A percentile compares a stretch with the other conserved stretches of the same genome.
Conservation (phyloP, 2,888 invertebrate species). For the Tanytarsus gracilentus region DNA sequence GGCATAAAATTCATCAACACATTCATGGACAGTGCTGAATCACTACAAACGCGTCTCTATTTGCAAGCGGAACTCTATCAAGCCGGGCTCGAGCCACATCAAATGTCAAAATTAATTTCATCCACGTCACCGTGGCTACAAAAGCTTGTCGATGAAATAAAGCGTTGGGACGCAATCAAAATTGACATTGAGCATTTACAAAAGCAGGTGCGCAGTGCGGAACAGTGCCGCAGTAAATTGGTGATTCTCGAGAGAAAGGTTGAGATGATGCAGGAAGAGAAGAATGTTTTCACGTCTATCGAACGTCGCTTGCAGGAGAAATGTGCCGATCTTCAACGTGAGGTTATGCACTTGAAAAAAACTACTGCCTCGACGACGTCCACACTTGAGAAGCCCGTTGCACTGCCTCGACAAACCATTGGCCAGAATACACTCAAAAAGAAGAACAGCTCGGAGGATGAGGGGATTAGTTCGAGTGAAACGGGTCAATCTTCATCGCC, state of each 20-base stretch:
- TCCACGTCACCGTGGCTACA: constrained; percentile 56
- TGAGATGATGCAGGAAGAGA: constrained; percentile 70
- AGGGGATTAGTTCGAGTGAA: constrained; percentile 81
- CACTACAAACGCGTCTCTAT: constrained; percentile 67
- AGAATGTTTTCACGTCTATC: constrained; percentile 60
- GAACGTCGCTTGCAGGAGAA: constrained; percentile 67
- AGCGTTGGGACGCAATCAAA: constrained; percentile 65
- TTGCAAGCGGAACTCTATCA: constrained; percentile 78
- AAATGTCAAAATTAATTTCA: constrained; percentile 48
- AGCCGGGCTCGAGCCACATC: constrained; percentile 60
- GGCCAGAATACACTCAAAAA: constrained; percentile 39
- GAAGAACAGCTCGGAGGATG: constrained; percentile 74
- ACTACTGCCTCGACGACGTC: constrained; percentile 34
- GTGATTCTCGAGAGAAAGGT: constrained; percentile 61
- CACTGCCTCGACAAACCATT: constrained; percentile 38
- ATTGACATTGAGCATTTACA: constrained; percentile 71
- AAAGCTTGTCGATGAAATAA: constrained; percentile 57
- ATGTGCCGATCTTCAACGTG: constrained; percentile 64
- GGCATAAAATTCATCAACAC: constrained; percentile 78
- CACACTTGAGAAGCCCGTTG: constrained; percentile 40
- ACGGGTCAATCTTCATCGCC: constrained; percentile 60
- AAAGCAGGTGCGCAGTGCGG: constrained; percentile 58
- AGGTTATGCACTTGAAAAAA: constrained; percentile 48
- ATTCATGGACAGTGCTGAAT: constrained; percentile 65
- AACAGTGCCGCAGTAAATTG: constrained; percentile 60